Percentiles rank a stretch among this genome's conserved stretches.
Conservation (phyloP, 2,797 vertebrate genomes). For the Streptopelia turtur region DNA sequence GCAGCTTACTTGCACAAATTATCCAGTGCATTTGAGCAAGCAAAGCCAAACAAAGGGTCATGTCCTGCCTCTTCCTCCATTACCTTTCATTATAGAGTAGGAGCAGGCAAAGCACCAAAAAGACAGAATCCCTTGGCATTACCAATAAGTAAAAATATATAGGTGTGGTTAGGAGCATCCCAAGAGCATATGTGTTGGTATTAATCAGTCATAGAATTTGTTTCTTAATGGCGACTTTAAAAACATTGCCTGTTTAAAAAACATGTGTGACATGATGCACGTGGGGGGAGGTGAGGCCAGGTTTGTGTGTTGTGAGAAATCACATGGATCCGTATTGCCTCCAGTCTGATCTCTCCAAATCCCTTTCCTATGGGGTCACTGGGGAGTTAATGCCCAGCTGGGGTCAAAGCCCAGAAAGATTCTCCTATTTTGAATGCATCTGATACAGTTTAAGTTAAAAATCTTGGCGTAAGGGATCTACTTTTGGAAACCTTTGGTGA, state of each 20-base stretch:
- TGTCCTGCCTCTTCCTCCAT: background rate
- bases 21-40: background rate
- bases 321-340: background rate
- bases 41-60: background rate
- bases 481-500: background rate
- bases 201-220: background rate
- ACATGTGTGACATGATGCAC: fast-evolving
- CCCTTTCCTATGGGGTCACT: background rate
- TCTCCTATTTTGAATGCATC: background rate
- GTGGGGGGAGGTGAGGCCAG: background rate
- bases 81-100: background rate
- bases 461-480: background rate
- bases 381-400: background rate
- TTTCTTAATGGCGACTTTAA: background rate
- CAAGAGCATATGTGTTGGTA: background rate
- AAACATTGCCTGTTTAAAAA: background rate
- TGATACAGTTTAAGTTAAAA: background rate
- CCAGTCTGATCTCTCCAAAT: background rate
- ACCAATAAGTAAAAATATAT: background rate
- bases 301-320: background rate
- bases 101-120: background rate
- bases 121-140: background rate
- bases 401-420: background rate
- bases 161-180: background rate
- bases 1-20: background rate